A percentile compares a stretch with the other conserved stretches of the same genome.
phyloP scores from a whole-genome alignment of 2,113 vertebrate genomes.

The Chloebia gouldiae region DNA sequence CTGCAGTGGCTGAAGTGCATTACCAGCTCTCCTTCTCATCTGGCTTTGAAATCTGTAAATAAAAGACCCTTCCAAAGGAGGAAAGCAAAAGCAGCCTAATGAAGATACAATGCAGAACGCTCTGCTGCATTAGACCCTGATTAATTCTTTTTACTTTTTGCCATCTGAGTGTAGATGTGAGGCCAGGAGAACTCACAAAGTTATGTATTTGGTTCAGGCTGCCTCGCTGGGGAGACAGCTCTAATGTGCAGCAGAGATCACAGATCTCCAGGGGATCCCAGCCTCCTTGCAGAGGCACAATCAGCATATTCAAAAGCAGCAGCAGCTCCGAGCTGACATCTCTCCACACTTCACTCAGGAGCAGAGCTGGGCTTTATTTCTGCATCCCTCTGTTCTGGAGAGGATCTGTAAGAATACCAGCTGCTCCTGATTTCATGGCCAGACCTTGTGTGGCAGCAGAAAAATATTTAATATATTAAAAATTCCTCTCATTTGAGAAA shows the following conservation, averaged over 20 bases:
- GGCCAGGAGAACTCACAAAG: background rate
- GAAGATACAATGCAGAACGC: background rate
- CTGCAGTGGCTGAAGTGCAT: background rate
- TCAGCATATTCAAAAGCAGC: background rate
- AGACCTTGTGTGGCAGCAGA: background rate
- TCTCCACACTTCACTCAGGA: background rate
- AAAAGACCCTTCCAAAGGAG: slow-evolving; percentile 49
- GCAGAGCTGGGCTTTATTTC: background rate
- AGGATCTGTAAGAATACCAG: background rate
- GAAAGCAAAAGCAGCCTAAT: background rate
- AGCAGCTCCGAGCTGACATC: background rate
- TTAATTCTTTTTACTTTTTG: background rate
- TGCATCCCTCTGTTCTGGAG: background rate
- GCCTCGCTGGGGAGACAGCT: background rate
- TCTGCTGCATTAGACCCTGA: background rate
- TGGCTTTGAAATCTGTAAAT: slow-evolving; percentile 36
- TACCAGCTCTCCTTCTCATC: background rate
- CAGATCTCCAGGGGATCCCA: background rate
- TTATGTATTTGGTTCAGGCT: background rate
- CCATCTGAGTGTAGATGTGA: background rate
- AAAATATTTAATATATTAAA: background rate
- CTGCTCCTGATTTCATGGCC: background rate
- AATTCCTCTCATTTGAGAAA: background rate
- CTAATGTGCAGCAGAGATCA: background rate
- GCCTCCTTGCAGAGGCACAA: background rate